Conservation (phyloP, 2,888 invertebrate genomes). For the Lasioglossum zephyrum region DNA sequence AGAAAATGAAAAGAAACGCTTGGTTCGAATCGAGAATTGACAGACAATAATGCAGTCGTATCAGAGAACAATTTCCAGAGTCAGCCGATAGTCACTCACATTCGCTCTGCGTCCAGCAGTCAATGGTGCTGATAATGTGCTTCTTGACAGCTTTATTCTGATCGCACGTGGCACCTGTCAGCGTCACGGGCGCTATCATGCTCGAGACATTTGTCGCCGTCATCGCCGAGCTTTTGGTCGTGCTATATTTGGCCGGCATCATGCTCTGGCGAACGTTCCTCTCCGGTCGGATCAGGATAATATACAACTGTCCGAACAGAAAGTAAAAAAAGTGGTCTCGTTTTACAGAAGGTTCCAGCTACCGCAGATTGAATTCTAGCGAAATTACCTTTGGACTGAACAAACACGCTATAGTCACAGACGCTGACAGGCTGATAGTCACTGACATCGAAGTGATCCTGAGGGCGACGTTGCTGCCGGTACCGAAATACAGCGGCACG, state of each 20-base stretch:
- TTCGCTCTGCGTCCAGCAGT: slow-evolving; percentile 82
- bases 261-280: slow-evolving; percentile 95
- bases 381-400: slow-evolving; percentile 95
- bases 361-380: neutral
- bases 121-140: slow-evolving; percentile 84
- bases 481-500: slow-evolving; percentile 98
- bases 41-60: neutral
- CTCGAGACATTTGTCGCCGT: slow-evolving; percentile 87
- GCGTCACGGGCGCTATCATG: slow-evolving; percentile 89
- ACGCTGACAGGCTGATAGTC: slow-evolving; percentile 96
- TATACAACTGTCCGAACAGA: slow-evolving; percentile 89
- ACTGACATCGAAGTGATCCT: slow-evolving; percentile 98
- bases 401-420: slow-evolving; percentile 96
- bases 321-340: neutral
- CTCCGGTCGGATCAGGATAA: slow-evolving; percentile 95
- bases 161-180: slow-evolving; percentile 89
- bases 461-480: slow-evolving; percentile 95
- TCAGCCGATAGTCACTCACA: slow-evolving; percentile 72
- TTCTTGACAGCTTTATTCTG: slow-evolving; percentile 88
- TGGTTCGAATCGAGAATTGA: neutral
- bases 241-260: slow-evolving; percentile 90
- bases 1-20: neutral
- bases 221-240: slow-evolving; percentile 87
- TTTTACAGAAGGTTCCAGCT: neutral
- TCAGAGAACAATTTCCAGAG: neutral